A percentile compares a stretch with the other conserved stretches of the same genome.
Evolutionary conservation across 2,113 vertebrate genomes (phyloP).

Genomic region (Microtus richardsoni): DNA sequence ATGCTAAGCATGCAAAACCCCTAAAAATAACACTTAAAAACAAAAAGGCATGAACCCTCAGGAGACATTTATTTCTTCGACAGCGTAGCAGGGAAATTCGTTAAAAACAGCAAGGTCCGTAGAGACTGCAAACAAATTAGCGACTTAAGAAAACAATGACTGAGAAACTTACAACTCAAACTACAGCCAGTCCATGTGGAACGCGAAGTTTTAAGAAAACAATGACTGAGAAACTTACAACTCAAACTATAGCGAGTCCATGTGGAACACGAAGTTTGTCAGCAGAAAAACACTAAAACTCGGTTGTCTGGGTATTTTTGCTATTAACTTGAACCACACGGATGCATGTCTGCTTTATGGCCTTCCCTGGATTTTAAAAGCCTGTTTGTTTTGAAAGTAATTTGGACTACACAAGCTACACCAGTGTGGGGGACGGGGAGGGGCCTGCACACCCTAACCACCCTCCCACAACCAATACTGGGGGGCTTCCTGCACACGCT

Average conservation of each 20-base stretch:
- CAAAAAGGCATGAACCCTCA: constrained; percentile 73
- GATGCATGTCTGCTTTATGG: background rate
- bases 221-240: constrained; percentile 21
- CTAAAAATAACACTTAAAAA: constrained; percentile 84
- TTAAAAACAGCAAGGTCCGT: constrained; percentile 64
- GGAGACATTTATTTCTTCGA: constrained; percentile 81
- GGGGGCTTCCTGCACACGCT: background rate
- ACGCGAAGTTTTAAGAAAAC: constrained; percentile 64
- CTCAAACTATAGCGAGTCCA: constrained; percentile 49
- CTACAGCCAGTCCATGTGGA: constrained; percentile 24
- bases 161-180: constrained; percentile 24
- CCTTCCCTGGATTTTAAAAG: background rate
- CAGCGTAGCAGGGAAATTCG: constrained; percentile 74
- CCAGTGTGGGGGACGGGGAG: background rate
- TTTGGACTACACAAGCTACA: background rate
- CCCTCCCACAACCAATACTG: too few relatives aligned
- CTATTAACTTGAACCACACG: background rate
- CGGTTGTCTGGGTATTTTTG: background rate
- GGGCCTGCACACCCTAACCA: background rate
- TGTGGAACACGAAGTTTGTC: constrained; percentile 42
- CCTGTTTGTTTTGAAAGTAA: background rate
- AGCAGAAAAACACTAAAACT: constrained; percentile 52
- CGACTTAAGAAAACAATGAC: constrained; percentile 70
- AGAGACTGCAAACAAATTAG: constrained; percentile 83
- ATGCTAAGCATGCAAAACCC: constrained; percentile 80